A percentile compares a stretch with the other conserved stretches of the same genome.
These are phyloP conservation scores for Habropoda laboriosa DNA, from an alignment of 1,140 invertebrate genomes.

Conservation along the genomic window DNA sequence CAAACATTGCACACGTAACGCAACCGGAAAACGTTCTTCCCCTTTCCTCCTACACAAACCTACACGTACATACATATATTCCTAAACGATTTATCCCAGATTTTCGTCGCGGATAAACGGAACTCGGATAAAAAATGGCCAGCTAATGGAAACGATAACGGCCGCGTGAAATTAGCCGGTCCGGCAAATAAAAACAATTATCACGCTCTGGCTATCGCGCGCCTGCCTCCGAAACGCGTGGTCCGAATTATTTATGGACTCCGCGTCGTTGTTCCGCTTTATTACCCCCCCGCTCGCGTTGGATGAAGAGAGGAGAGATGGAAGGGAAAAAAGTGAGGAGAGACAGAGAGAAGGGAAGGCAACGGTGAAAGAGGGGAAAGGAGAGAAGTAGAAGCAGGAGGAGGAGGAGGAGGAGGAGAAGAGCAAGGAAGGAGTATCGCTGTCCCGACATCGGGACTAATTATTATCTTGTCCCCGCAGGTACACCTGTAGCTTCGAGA, in stretches of 20 bases:
- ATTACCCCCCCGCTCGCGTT: constrained; percentile 23
- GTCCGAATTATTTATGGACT: constrained; percentile 67
- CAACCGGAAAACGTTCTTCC: neutral
- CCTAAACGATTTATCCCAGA: constrained; percentile 13
- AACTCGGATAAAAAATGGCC: constrained; percentile 5
- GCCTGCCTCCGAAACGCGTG: neutral
- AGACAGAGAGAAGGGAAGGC: neutral
- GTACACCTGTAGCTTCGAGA: constrained; percentile 57
- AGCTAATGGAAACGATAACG: constrained; percentile 23
- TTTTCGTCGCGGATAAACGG: constrained; percentile 5
- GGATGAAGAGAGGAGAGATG: neutral
- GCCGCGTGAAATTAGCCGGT: constrained; percentile 22
- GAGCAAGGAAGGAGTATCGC: constrained; percentile 41
- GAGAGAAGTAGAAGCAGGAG: neutral
- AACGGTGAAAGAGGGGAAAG: neutral
- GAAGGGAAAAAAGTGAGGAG: neutral
- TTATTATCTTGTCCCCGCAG: constrained; percentile 69
- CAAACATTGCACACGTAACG: neutral
- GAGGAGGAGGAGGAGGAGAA: neutral
- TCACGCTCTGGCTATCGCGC: neutral
- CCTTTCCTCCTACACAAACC: no score
- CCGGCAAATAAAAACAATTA: constrained; percentile 29
- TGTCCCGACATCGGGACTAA: constrained; percentile 64
- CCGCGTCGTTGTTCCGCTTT: constrained; percentile 36
- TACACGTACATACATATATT: no score